A percentile compares a stretch with the other conserved stretches of the same genome.
Conservation (phyloP, 2,888 invertebrate genomes). For the Leucozona laternaria region DNA sequence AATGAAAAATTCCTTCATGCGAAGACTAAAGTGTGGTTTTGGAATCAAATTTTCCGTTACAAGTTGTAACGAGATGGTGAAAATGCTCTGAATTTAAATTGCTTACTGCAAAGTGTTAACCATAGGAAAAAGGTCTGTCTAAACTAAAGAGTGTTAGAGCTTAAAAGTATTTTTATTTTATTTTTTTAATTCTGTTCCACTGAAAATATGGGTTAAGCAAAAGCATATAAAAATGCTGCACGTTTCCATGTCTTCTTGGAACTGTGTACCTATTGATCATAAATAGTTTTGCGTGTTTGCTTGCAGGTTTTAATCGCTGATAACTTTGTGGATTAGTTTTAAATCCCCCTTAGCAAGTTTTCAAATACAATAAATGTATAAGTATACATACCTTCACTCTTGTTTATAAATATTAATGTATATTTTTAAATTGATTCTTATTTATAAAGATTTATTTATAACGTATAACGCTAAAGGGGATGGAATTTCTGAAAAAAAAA, state of each 20-base stretch:
- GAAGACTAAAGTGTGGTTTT: slow-evolving; percentile 53
- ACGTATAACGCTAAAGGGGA: too few relatives aligned
- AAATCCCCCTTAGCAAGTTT: slow-evolving; percentile 1
- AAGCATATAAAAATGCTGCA: neutral
- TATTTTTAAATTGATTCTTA: neutral
- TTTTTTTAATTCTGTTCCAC: slow-evolving; percentile 10
- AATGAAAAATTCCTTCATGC: slow-evolving; percentile 60
- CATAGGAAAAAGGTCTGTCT: slow-evolving; percentile 19
- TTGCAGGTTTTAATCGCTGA: slow-evolving; percentile 41
- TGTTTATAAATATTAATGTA: neutral
- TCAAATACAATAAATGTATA: neutral
- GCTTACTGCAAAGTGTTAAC: slow-evolving; percentile 43
- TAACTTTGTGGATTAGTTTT: slow-evolving; percentile 24
- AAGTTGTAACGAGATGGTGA: slow-evolving; percentile 64
- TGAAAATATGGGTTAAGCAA: slow-evolving; percentile 56
- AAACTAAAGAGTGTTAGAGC: slow-evolving; percentile 17
- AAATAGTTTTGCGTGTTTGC: slow-evolving; percentile 48
- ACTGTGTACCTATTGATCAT: slow-evolving; percentile 29
- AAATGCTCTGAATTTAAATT: slow-evolving; percentile 72
- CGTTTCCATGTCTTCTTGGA: slow-evolving; percentile 12
- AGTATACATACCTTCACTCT: neutral
- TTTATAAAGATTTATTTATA: neutral
- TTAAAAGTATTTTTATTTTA: neutral
- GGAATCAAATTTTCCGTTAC: slow-evolving; percentile 64
- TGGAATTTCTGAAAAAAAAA: neutral